phyloP scores from a whole-genome alignment of 2,797 vertebrate genomes.

The Coranthus polyacanthus region DNA sequence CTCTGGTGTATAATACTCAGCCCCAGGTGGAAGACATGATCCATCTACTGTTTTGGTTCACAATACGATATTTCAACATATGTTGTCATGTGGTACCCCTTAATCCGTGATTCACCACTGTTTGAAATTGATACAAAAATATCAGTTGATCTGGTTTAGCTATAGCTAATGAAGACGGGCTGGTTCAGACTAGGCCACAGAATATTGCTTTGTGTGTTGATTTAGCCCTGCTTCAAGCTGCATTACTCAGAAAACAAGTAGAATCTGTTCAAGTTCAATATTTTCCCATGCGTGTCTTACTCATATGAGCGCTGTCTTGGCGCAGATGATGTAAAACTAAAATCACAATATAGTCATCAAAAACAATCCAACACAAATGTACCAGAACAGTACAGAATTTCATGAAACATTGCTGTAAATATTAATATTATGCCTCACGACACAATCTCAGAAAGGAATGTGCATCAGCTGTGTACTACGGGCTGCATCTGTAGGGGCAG shows the following conservation, averaged over 20 bases:
- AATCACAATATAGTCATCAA: background rate
- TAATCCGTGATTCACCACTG: constrained; percentile 10
- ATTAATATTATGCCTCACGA: constrained; percentile 1
- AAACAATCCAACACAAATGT: constrained; percentile 9
- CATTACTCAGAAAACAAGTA: constrained; percentile 10
- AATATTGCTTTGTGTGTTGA: constrained; percentile 1
- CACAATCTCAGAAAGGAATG: constrained; percentile 26
- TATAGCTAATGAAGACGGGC: constrained; percentile 2
- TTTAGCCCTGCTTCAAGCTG: constrained; percentile 21
- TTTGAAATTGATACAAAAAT: constrained; percentile 29
- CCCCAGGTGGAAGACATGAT: constrained; percentile 59
- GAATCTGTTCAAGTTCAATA: constrained; percentile 7
- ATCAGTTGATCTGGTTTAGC: constrained; percentile 26
- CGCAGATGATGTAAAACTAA: constrained; percentile 17
- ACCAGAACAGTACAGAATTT: background rate
- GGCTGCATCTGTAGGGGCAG: constrained; percentile 36
- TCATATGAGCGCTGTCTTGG: background rate
- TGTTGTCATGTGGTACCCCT: constrained; percentile 26
- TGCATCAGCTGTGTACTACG: constrained; percentile 37
- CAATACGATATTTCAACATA: constrained; percentile 6
- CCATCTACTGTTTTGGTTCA: constrained; percentile 23
- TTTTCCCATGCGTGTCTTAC: constrained; percentile 29
- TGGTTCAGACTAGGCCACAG: constrained; percentile 16
- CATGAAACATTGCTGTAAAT: background rate
- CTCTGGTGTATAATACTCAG: constrained; percentile 28